A percentile compares a stretch with the other conserved stretches of the same genome.
Conservation (phyloP, 2,888 invertebrate species). For the Leptopilina myrica region DNA sequence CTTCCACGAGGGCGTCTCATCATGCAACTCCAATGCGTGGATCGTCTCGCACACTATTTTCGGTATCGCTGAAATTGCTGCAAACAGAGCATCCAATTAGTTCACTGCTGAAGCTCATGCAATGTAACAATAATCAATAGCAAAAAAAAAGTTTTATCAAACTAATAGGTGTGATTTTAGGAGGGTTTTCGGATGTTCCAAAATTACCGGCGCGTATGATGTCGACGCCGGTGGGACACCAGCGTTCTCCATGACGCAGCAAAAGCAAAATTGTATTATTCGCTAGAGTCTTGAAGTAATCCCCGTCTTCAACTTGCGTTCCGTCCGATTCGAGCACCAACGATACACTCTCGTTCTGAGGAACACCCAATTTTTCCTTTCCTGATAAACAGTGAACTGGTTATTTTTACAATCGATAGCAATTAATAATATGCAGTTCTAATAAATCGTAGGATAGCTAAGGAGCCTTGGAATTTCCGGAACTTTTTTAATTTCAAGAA, state of each 20-base stretch:
- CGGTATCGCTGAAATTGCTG: conserved; percentile 96
- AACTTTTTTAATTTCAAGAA: too few relatives aligned
- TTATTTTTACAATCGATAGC: not conserved
- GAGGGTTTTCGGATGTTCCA: too few relatives aligned
- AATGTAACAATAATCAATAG: too few relatives aligned
- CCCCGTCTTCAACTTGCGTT: conserved; percentile 97
- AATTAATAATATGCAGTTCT: too few relatives aligned
- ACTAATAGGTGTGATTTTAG: too few relatives aligned
- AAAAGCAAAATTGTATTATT: conserved; percentile 93
- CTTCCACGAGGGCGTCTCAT: conserved; percentile 98
- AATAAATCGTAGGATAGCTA: too few relatives aligned
- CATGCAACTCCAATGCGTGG: conserved; percentile 95
- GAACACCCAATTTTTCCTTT: conserved; percentile 93
- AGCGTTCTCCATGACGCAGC: conserved; percentile 92
- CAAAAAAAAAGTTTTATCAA: too few relatives aligned
- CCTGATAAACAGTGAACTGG: conserved; percentile 77
- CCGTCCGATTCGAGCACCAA: conserved; percentile 97
- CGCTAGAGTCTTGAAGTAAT: conserved; percentile 95
- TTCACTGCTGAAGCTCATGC: not conserved
- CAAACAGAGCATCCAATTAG: conserved; percentile 56
- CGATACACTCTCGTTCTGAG: conserved; percentile 90
- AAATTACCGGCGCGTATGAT: conserved; percentile 92
- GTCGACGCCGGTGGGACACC: conserved; percentile 96
- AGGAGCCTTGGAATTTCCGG: too few relatives aligned
- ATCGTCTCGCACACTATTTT: conserved; percentile 98